phyloP scores from a whole-genome alignment of 1,140 invertebrate genomes.

The Coelopa frigida region DNA sequence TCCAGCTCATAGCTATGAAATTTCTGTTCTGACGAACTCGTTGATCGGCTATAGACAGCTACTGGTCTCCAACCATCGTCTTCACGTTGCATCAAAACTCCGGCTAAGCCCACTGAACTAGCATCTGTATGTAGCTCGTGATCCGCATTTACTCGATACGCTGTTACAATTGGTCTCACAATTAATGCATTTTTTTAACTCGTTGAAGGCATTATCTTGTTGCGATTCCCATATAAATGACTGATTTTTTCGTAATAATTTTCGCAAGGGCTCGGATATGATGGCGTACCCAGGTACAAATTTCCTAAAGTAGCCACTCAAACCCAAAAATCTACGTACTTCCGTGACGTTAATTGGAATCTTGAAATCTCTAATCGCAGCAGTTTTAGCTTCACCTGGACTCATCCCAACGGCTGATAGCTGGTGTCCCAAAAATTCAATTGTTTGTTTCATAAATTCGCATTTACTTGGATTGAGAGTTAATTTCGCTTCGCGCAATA shows the following conservation, averaged over 20 bases:
- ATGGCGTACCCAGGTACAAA: slow-evolving; percentile 23
- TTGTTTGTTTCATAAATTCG: slow-evolving; percentile 33
- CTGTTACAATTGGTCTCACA: slow-evolving; percentile 2
- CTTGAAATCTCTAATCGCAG: slow-evolving; percentile 13
- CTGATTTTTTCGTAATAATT: slow-evolving; percentile 15
- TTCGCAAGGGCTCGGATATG: slow-evolving; percentile 16
- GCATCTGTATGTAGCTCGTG: slow-evolving; percentile 37
- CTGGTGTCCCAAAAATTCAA: slow-evolving; percentile 12
- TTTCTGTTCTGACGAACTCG: too few species aligned
- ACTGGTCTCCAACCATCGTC: slow-evolving; percentile 9
- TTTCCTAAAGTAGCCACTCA: slow-evolving; percentile 27
- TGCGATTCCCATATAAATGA: slow-evolving; percentile 24
- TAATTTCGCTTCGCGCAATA: slow-evolving; percentile 21
- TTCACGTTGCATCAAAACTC: slow-evolving; percentile 26
- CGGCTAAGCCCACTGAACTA: slow-evolving; percentile 17
- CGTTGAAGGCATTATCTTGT: slow-evolving; percentile 23
- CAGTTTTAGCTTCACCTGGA: slow-evolving; percentile 18
- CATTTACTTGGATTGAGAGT: slow-evolving; percentile 46
- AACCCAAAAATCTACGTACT: slow-evolving; percentile 11
- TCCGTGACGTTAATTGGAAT: slow-evolving; percentile 6
- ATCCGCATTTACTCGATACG: background rate
- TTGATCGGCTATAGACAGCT: slow-evolving; percentile 16
- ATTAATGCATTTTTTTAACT: slow-evolving; percentile 28
- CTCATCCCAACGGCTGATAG: slow-evolving; percentile 6
- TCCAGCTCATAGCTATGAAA: too few species aligned